These are phyloP conservation scores for Enteromius fasciolatus DNA, from an alignment of 2,797 vertebrate genomes.

Conservation along the genomic window DNA sequence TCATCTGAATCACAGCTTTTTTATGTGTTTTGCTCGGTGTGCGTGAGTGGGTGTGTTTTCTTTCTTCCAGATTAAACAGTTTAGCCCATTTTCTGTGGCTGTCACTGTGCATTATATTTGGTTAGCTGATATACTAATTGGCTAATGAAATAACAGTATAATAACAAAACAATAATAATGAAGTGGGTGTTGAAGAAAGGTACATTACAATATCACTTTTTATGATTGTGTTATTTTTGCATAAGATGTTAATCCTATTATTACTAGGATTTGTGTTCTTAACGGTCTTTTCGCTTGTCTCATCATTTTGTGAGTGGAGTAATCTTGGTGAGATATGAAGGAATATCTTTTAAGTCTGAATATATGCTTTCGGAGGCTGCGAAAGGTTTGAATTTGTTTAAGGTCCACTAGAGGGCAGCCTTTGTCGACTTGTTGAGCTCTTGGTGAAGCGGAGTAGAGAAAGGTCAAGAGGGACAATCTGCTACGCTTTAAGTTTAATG, in stretches of 20 bases:
- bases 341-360: neutral
- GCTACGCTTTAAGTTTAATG: neutral
- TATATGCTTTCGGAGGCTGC: neutral
- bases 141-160: neutral
- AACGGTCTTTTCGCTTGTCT: neutral
- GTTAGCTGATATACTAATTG: constrained; percentile 12
- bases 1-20: constrained; percentile 34
- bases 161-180: neutral
- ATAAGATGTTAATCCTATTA: constrained; percentile 1
- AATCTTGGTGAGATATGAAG: constrained; percentile 8
- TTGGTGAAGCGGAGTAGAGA: too few species aligned
- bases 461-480: neutral
- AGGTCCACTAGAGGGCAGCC: constrained; percentile 49
- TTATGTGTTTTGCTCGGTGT: constrained; percentile 2
- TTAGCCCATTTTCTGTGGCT: neutral
- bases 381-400: neutral
- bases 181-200: neutral
- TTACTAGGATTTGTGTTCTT: neutral
- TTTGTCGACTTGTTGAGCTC: constrained; percentile 16
- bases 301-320: constrained; percentile 7
- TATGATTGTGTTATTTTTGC: neutral
- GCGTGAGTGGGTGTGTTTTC: constrained; percentile 15
- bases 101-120: constrained; percentile 15
- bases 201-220: neutral
- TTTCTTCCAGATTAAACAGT: constrained; percentile 13